Conservation (phyloP, 2,113 vertebrate species). For the Vulpes lagopus region DNA sequence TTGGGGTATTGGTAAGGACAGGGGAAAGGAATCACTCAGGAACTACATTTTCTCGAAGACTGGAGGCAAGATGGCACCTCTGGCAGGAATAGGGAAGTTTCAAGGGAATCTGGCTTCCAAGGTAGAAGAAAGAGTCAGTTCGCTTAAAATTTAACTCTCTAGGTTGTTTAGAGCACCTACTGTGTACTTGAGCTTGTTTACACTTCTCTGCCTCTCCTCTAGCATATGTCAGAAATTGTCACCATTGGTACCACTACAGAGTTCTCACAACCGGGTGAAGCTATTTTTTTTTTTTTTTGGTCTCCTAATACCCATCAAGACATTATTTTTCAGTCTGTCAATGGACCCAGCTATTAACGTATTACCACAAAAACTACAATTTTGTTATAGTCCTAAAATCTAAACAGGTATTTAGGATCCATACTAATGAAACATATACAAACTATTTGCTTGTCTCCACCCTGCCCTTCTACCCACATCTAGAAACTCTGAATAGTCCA, state of each 20-base stretch:
- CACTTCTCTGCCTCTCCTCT: not conserved
- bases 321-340: conserved; percentile 36
- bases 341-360: not conserved
- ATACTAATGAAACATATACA: conserved; percentile 37
- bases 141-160: not conserved
- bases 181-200: not conserved
- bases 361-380: conserved; percentile 24
- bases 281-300: not conserved
- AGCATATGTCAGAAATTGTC: not conserved
- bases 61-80: not conserved
- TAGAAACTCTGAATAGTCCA: conserved; percentile 31
- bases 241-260: not conserved
- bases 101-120: not conserved
- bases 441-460: conserved; percentile 54
- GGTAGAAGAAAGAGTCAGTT: not conserved
- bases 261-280: not conserved
- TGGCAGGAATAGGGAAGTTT: not conserved
- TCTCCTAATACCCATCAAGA: conserved; percentile 14
- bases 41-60: not conserved
- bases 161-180: not conserved
- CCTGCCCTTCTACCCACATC: not conserved
- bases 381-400: conserved; percentile 50
- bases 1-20: not conserved
- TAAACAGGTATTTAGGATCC: conserved; percentile 48
- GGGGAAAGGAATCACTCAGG: not conserved